Conservation (phyloP, 2,888 invertebrate species). For the Zootermopsis nevadensis region DNA sequence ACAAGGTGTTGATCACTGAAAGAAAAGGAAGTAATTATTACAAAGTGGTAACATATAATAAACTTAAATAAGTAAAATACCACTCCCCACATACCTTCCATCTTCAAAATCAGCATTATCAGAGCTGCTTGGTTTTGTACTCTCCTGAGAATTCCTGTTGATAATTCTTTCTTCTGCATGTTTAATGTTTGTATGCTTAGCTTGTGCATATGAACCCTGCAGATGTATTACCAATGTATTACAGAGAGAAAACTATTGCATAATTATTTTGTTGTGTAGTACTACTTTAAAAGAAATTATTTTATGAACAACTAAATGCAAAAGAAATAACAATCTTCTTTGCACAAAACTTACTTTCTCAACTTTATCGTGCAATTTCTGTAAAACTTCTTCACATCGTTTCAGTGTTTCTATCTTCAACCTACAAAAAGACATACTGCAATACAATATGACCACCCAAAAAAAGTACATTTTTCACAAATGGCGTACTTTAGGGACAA, state of each 20-base stretch:
- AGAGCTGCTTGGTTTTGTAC: neutral
- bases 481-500: too few relatives aligned
- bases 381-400: slow-evolving; percentile 76
- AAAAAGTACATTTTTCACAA: too few relatives aligned
- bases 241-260: too few relatives aligned
- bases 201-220: neutral
- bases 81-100: neutral
- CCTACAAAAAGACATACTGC: slow-evolving; percentile 62
- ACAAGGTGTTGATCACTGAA: slow-evolving; percentile 34
- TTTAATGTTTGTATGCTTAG: neutral
- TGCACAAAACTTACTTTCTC: slow-evolving; percentile 67
- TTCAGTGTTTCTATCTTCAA: slow-evolving; percentile 75
- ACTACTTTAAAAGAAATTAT: too few relatives aligned
- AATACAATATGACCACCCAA: neutral
- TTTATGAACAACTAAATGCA: too few relatives aligned
- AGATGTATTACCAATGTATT: too few relatives aligned
- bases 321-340: too few relatives aligned
- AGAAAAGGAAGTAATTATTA: neutral
- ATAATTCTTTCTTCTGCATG: neutral
- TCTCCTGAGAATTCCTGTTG: neutral
- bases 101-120: neutral
- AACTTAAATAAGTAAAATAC: too few relatives aligned
- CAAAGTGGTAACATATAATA: too few relatives aligned
- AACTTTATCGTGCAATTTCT: slow-evolving; percentile 74
- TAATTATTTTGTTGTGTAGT: too few relatives aligned